These are phyloP conservation scores for Cantharis lateralis DNA, from an alignment of 2,888 invertebrate species.

Conservation along the genomic window DNA sequence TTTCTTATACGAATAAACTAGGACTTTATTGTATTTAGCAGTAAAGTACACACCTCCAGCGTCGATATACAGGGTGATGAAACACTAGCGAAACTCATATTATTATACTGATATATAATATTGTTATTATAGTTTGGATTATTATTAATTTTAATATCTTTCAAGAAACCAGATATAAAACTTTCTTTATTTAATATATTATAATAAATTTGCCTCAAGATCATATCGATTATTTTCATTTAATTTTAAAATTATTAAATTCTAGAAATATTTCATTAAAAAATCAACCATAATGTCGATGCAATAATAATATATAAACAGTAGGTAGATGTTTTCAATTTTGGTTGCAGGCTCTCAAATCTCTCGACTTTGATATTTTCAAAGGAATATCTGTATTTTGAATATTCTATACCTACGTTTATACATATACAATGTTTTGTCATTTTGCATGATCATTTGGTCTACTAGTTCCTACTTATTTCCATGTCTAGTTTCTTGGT, in stretches of 20 bases:
- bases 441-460: not conserved
- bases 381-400: not conserved
- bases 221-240: too few relatives aligned
- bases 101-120: too few relatives aligned
- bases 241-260: too few relatives aligned
- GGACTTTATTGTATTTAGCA: too few relatives aligned
- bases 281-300: not conserved
- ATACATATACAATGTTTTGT: not conserved
- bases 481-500: not conserved
- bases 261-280: too few relatives aligned
- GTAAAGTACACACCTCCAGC: too few relatives aligned
- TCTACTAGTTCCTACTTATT: not conserved
- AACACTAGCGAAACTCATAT: not conserved
- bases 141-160: too few relatives aligned
- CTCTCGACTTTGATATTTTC: not conserved
- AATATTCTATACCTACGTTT: not conserved
- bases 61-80: not conserved
- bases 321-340: not conserved
- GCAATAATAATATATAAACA: not conserved
- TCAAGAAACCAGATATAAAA: too few relatives aligned
- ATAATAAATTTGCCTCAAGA: too few relatives aligned
- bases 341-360: not conserved
- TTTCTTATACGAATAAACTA: too few relatives aligned
- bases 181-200: too few relatives aligned
- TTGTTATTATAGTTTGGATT: too few relatives aligned